Evolutionary conservation across 2,113 vertebrate genomes (phyloP), one percentile per base, ranked within the genome.

Genomic region (Sylvietta virens): DNA sequence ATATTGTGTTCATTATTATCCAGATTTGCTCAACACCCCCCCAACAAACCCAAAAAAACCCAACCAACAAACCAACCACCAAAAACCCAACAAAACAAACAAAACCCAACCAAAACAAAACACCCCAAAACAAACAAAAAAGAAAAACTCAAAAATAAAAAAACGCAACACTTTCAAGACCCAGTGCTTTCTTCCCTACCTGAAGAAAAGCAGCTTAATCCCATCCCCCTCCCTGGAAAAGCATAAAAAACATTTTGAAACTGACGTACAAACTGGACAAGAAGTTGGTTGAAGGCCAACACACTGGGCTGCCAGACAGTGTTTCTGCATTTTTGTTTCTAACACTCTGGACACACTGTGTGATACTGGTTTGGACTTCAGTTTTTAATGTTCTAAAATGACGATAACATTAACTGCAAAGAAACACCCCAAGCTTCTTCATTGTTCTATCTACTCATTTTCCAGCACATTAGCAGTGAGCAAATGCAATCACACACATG

Each of bases 261-360:
- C 8, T 20, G 9, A 84, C 84, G 31, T 4, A 13, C n/a, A 57
- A 78, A 54, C 26, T 31, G 39, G 30, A 57, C 13, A 30, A 51
- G 19, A 56, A 39, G 24, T 15, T 60, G 40, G 18, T 45, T 40
- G n/a, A 45, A 47, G 33, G 26, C 13, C 39, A 58, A 16, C 28
- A 28, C 19, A 1, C 2, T 0, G 1, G 9, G 15, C 23, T 50
- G 5, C 11, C 61, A 35, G 58, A 10, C 8, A 45, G 39, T 0
- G 1, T 22, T 81, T 20, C n/a, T 37, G 24, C 2, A 3, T 9
- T 53, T 56, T 27, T 2, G 1, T 30, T 77, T 57, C 42, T 1
- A 1, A 57, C 35, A 44, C 8, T 0, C 65, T n/a, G 30, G 30
- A 45, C 23, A n/a, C 1, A 0, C 5, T 31, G 5, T 33, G 53